phyloP scores from a whole-genome alignment of 2,113 vertebrate species.

The Crotophaga sulcirostris region DNA sequence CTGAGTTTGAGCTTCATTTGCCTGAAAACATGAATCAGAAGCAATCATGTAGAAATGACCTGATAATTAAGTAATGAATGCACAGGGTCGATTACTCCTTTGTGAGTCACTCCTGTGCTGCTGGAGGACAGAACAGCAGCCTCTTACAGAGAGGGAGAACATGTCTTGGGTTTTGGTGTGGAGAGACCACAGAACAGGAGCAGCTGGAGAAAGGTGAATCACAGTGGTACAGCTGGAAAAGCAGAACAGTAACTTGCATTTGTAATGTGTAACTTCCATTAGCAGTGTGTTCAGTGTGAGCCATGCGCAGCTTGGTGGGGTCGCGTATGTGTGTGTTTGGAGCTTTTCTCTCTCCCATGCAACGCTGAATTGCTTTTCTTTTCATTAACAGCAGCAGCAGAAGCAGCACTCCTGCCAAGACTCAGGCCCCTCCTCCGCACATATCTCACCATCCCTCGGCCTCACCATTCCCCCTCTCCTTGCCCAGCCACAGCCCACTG shows the following conservation, averaged over 20 bases:
- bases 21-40: slow-evolving; percentile 4
- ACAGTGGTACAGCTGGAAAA: background rate
- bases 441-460: slow-evolving; percentile 83
- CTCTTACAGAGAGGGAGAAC: background rate
- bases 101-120: background rate
- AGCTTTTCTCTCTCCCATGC: background rate
- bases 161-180: background rate
- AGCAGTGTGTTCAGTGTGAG: rapidly evolving
- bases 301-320: background rate
- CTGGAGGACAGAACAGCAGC: background rate
- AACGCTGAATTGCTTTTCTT: background rate
- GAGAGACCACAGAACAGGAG: background rate
- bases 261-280: rapidly evolving
- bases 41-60: background rate
- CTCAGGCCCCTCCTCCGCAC: slow-evolving; percentile 81
- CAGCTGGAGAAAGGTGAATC: background rate
- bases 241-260: background rate
- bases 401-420: slow-evolving; percentile 94
- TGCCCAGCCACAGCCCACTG: slow-evolving; percentile 86
- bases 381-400: slow-evolving; percentile 87
- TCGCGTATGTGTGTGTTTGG: background rate
- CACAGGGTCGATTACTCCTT: background rate
- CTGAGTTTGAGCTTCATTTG: slow-evolving; percentile 41
- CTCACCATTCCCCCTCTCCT: slow-evolving; percentile 85
- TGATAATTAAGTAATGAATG: slow-evolving; percentile 33